Evolutionary conservation across 2,888 invertebrate genomes (phyloP).

Genomic region (Scaptomyza caliginosa): DNA sequence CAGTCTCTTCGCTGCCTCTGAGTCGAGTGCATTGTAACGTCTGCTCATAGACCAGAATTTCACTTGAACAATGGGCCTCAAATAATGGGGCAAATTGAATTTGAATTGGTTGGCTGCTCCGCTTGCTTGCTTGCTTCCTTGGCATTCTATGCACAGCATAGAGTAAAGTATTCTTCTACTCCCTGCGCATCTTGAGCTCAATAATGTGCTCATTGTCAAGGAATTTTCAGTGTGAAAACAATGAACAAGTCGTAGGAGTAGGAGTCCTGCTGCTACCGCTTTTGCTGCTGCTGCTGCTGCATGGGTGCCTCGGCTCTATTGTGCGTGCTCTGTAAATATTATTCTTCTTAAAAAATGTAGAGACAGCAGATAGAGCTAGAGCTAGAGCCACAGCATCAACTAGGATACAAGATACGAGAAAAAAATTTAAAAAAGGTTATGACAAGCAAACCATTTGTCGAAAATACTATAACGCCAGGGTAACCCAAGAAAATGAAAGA

Average conservation of each 20-base stretch:
- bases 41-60: conserved; percentile 56
- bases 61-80: conserved; percentile 76
- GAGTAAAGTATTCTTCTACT: conserved; percentile 14
- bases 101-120: conserved; percentile 78
- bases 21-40: conserved; percentile 53
- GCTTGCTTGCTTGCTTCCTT: conserved; percentile 34
- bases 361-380: conserved; percentile 13
- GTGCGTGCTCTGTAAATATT: conserved; percentile 78
- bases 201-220: conserved; percentile 71
- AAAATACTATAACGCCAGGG: conserved; percentile 48
- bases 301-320: conserved; percentile 49
- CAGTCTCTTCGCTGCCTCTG: conserved; percentile 36
- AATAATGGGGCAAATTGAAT: conserved; percentile 83
- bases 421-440: conserved; percentile 64
- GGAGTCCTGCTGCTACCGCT: conserved; percentile 42
- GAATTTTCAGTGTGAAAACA: conserved; percentile 75
- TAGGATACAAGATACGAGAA: conserved; percentile 51
- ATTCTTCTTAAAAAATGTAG: conserved; percentile 72
- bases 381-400: conserved; percentile 2
- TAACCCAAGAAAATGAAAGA: conserved; percentile 37
- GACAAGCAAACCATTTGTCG: conserved; percentile 74
- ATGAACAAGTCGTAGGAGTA: conserved; percentile 53
- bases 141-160: conserved; percentile 41
- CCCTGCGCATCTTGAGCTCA: conserved; percentile 51
- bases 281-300: conserved; percentile 3